A percentile compares a stretch with the other conserved stretches of the same genome.
phyloP scores from a whole-genome alignment of 64 coral and sea anemone genomes.

The Anthopleura sola region DNA sequence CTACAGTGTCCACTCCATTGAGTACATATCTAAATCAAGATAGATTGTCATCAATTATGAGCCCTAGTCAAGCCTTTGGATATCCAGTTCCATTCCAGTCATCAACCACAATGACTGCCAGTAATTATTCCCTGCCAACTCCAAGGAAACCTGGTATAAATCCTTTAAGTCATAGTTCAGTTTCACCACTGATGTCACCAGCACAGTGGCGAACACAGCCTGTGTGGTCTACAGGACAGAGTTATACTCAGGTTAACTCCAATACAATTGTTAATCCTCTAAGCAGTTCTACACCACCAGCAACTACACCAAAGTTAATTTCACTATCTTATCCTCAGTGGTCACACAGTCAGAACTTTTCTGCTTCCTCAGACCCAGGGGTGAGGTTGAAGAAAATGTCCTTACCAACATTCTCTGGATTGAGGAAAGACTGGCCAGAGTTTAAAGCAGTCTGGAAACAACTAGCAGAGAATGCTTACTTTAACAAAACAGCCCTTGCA shows the following conservation, averaged over 20 bases:
- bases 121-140: background rate
- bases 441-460: slow-evolving; percentile 81
- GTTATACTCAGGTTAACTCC: background rate
- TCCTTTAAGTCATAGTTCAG: no score
- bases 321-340: slow-evolving; percentile 11
- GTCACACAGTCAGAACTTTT: slow-evolving; percentile 13
- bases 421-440: slow-evolving; percentile 75
- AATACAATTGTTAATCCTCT: no score
- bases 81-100: background rate
- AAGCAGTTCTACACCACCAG: no score
- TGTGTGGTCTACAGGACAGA: no score
- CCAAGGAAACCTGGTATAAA: background rate
- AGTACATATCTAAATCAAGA: background rate
- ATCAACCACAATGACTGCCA: slow-evolving; percentile 13
- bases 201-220: no score
- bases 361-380: background rate
- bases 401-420: slow-evolving; percentile 61
- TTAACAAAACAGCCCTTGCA: slow-evolving; percentile 63
- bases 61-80: background rate
- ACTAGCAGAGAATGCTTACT: slow-evolving; percentile 46
- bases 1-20: slow-evolving; percentile 4
- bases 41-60: background rate
- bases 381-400: slow-evolving; percentile 63
- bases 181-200: no score
- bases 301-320: background rate